Conservation (phyloP, 2,888 invertebrate genomes). For the Pteria penguin region DNA sequence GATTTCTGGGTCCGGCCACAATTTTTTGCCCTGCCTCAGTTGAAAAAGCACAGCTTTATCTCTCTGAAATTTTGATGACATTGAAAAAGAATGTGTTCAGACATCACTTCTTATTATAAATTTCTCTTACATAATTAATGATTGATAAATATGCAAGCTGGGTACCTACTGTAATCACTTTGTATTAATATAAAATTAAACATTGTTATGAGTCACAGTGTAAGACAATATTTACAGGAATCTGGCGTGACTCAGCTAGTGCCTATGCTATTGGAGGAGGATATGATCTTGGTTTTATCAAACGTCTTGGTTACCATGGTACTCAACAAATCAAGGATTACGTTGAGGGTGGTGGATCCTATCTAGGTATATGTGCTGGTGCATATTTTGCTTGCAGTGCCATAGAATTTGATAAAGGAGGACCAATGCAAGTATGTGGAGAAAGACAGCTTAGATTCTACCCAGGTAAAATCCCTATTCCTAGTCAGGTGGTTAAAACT, state of each 20-base stretch:
- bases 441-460: constrained; percentile 71
- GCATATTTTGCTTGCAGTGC: constrained; percentile 73
- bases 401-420: constrained; percentile 75
- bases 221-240: constrained; percentile 43
- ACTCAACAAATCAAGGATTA: constrained; percentile 60
- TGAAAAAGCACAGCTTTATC: too few species aligned
- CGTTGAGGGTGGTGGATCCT: constrained; percentile 72
- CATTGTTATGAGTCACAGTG: too few species aligned
- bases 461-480: constrained; percentile 60
- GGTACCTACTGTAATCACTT: too few species aligned
- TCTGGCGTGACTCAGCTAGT: constrained; percentile 48
- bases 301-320: constrained; percentile 63
- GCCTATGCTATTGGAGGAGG: constrained; percentile 75
- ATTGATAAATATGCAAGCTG: too few species aligned
- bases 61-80: too few species aligned
- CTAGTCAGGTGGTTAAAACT: too few species aligned
- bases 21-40: too few species aligned
- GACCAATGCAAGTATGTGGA: constrained; percentile 72
- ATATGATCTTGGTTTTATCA: constrained; percentile 72
- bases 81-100: too few species aligned
- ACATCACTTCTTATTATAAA: too few species aligned
- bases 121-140: too few species aligned
- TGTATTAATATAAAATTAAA: too few species aligned
- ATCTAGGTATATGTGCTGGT: constrained; percentile 76
- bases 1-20: too few species aligned